Evolutionary conservation across 2,888 invertebrate species (phyloP).

Genomic region (Lysandra coridon): DNA sequence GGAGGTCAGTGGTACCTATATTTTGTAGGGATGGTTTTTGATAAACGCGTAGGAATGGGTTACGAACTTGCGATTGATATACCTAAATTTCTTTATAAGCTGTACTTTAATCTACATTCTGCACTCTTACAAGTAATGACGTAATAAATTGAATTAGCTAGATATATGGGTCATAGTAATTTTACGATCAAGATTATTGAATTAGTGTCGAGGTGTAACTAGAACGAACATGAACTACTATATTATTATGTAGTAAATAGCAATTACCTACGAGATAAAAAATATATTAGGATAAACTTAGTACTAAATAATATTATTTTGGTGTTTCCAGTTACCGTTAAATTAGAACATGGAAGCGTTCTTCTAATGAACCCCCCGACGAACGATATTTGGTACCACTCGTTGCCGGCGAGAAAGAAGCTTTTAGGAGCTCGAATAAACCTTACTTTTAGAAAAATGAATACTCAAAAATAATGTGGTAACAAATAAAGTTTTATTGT

Average conservation of each 20-base stretch:
- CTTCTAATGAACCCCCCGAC: slow-evolving; percentile 86
- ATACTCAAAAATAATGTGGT: neutral
- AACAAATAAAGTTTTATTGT: slow-evolving; percentile 15
- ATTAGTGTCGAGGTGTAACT: slow-evolving; percentile 6
- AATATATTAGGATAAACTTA: neutral
- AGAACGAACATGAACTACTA: neutral
- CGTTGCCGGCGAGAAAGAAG: slow-evolving; percentile 81
- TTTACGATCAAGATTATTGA: neutral
- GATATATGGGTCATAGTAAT: slow-evolving; percentile 3
- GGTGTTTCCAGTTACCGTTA: slow-evolving; percentile 73
- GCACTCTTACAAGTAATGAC: neutral
- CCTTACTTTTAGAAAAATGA: slow-evolving; percentile 82
- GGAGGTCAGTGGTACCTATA: too few relatives aligned
- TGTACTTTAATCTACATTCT: neutral
- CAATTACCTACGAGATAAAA: neutral
- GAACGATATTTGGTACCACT: slow-evolving; percentile 86
- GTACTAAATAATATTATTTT: neutral
- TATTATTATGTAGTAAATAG: neutral
- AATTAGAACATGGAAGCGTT: slow-evolving; percentile 83
- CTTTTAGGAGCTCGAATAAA: slow-evolving; percentile 81
- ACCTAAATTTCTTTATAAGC: neutral
- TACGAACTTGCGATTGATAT: neutral
- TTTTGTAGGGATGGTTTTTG: too few relatives aligned
- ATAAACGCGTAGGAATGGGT: neutral
- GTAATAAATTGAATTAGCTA: neutral